These are phyloP conservation scores for Andricus quercusramuli DNA, from an alignment of 2,888 invertebrate genomes.

Conservation along the genomic window DNA sequence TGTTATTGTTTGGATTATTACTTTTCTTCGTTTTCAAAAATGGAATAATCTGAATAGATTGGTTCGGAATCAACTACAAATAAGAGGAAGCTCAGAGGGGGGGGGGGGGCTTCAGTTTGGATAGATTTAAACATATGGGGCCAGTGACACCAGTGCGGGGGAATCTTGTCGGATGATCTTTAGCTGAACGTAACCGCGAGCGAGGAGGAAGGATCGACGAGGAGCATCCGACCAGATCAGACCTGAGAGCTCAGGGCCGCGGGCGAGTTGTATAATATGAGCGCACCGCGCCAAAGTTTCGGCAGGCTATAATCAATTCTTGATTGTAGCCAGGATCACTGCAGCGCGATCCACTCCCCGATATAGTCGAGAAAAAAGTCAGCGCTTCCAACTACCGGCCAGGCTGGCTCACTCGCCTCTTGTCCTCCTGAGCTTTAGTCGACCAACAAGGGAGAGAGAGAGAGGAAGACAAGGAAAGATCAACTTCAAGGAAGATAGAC, in stretches of 20 bases:
- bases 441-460: slow-evolving; percentile 30
- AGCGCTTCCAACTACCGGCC: slow-evolving; percentile 74
- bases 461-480: slow-evolving; percentile 41
- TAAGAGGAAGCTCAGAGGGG: too few relatives aligned
- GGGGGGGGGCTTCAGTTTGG: not conserved
- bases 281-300: slow-evolving; percentile 75
- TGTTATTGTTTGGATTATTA: too few relatives aligned
- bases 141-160: slow-evolving; percentile 30
- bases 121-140: slow-evolving; percentile 26
- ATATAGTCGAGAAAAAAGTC: slow-evolving; percentile 75
- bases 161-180: slow-evolving; percentile 8
- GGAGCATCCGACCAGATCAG: slow-evolving; percentile 52
- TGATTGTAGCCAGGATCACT: slow-evolving; percentile 76
- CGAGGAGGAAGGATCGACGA: slow-evolving; percentile 56
- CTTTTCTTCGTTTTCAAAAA: too few relatives aligned
- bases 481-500: slow-evolving; percentile 41
- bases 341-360: slow-evolving; percentile 74
- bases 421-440: slow-evolving; percentile 48
- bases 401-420: slow-evolving; percentile 53
- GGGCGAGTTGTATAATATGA: slow-evolving; percentile 74
- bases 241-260: slow-evolving; percentile 56
- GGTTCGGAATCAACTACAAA: too few relatives aligned
- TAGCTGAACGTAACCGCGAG: slow-evolving; percentile 29
- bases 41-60: too few relatives aligned
- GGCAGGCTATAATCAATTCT: slow-evolving; percentile 78